These are phyloP conservation scores for Chromis chromis DNA, from an alignment of 2,797 vertebrate species.

Conservation along the genomic window DNA sequence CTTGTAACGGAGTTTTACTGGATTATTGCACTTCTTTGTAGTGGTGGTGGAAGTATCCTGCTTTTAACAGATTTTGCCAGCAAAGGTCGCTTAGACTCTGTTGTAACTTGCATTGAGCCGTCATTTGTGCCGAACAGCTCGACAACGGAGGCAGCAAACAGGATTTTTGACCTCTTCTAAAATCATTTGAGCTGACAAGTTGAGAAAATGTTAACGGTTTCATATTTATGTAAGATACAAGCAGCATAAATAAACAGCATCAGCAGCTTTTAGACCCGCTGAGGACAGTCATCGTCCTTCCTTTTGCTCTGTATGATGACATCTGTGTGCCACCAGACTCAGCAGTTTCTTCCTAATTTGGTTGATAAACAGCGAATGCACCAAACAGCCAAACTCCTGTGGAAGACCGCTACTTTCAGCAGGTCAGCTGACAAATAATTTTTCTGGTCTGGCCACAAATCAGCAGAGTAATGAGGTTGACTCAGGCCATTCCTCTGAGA, in stretches of 20 bases:
- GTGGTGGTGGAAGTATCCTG: too few species aligned
- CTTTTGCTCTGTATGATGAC: neutral
- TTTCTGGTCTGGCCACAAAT: conserved; percentile 30
- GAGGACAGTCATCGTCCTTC: neutral
- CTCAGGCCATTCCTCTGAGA: neutral
- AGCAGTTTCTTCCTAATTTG: neutral
- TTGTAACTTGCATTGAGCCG: too few species aligned
- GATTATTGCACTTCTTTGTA: too few species aligned
- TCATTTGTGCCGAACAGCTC: too few species aligned
- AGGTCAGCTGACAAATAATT: conserved; percentile 51
- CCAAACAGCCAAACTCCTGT: neutral
- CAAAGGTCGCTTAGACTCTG: too few species aligned
- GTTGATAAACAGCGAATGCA: neutral
- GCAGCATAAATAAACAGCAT: neutral
- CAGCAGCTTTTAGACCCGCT: too few species aligned
- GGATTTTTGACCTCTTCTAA: too few species aligned
- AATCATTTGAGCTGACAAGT: neutral
- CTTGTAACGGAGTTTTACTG: too few species aligned
- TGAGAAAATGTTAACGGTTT: neutral
- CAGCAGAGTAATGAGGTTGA: conserved; percentile 16
- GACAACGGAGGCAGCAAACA: too few species aligned
- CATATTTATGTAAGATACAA: neutral
- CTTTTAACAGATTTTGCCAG: too few species aligned
- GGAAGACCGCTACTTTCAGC: conserved; percentile 6
- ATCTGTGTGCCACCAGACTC: neutral